These are phyloP conservation scores for Sebastes vulpes DNA, from an alignment of 2,797 vertebrate species.

Conservation along the genomic window DNA sequence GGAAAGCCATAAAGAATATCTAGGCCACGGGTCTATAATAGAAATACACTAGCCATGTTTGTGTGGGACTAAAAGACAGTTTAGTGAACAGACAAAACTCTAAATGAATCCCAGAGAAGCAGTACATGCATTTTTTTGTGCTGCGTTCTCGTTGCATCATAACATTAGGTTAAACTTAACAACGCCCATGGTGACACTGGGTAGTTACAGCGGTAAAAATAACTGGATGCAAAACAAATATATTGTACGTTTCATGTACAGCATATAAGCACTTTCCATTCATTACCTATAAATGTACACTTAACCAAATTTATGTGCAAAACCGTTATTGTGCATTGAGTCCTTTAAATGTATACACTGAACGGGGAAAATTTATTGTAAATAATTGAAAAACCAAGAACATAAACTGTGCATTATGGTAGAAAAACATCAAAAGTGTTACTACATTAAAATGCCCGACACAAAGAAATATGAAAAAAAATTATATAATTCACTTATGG, in stretches of 20 bases:
- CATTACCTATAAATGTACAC: background rate
- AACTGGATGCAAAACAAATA: background rate
- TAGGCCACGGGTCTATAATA: slow-evolving; percentile 5
- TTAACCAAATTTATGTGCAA: background rate
- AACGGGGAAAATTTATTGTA: background rate
- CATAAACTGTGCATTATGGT: background rate
- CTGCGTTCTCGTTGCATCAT: background rate
- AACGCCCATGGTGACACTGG: background rate
- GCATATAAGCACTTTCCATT: background rate
- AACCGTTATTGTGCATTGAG: background rate
- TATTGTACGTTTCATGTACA: background rate
- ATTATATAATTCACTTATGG: rapidly evolving
- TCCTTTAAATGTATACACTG: background rate
- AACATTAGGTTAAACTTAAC: background rate
- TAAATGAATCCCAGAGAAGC: slow-evolving; percentile 1
- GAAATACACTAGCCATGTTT: slow-evolving; percentile 12
- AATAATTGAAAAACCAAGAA: background rate
- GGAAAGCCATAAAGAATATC: slow-evolving; percentile 11
- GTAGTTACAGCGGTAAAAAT: background rate
- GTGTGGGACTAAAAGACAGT: background rate
- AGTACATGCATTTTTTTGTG: background rate
- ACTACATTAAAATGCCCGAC: background rate
- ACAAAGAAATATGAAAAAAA: background rate
- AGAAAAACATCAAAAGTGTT: background rate
- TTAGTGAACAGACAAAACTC: slow-evolving; percentile 2